Evolutionary conservation across 1,140 invertebrate genomes (phyloP), one percentile per base, ranked within the genome.

Genomic region (Leptopilina boulardi): DNA sequence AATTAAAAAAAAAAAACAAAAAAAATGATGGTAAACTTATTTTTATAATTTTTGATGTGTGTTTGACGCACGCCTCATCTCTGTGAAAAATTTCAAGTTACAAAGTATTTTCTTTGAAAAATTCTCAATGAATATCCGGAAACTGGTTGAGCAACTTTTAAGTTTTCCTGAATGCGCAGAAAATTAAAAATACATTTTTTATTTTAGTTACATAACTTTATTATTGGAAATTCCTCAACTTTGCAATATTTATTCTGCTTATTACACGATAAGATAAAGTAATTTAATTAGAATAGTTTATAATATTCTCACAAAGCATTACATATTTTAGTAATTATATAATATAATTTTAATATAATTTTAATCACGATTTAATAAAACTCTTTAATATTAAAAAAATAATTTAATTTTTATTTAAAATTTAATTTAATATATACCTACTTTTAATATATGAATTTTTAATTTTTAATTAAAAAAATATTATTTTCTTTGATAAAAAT

Each of bases 201-300:
- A 51, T n/a, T n/a, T n/a, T 51, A 51, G 47, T 51, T 51, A 18
- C 47, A 51, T 51, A 51, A 51, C 15, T n/a, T 51, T 51, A 51
- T n/a, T 18, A 51, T 51, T 51, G n/a, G 15, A 51, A 51, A 51
- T 51, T 51, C 47, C n/a, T 51, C n/a, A 8, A 47, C n/a, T n/a
- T 51, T 51, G 34, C 15, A 18, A 18, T 18, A n/a, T 18, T 18
- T 18, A 51, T 51, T 18, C n/a, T 47, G n/a, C 42, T 15, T 9
- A 51, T 51, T 51, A 18, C 15, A 51, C 47, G 13, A n/a, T 51
- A 18, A 51, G 18, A 51, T 18, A n/a, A n/a, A n/a, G n/a, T n/a
- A 5, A 44, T 44, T 44, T 44, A 1, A 15, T 3, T 38, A 38
- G 34, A 38, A 38, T 38, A 38, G 34, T 38, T n/a, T n/a, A n/a